phyloP scores from a whole-genome alignment of 2,113 vertebrate species.

The Tautogolabrus adspersus region DNA sequence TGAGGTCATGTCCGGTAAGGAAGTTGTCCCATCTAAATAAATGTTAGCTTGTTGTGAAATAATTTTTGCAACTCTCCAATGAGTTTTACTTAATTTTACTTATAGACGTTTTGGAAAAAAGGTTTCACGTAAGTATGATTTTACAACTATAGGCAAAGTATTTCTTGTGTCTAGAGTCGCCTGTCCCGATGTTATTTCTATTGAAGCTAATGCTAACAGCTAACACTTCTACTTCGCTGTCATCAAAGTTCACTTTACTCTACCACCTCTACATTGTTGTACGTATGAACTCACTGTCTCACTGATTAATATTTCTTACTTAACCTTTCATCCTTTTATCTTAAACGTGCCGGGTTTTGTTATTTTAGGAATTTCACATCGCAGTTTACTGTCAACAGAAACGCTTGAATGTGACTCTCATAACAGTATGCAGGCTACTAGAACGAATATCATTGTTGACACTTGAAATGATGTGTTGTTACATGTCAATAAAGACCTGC shows the following conservation, averaged over 20 bases:
- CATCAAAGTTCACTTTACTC: constrained; percentile 7
- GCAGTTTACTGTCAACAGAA: too few relatives aligned
- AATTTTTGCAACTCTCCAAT: constrained; percentile 34
- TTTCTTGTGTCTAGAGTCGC: fast-evolving
- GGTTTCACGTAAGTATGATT: constrained; percentile 33
- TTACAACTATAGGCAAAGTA: too few relatives aligned
- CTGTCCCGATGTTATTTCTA: neutral
- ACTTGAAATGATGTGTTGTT: too few relatives aligned
- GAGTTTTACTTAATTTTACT: constrained; percentile 1
- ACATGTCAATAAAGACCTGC: too few relatives aligned
- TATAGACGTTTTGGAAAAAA: neutral
- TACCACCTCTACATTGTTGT: neutral
- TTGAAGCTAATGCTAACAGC: constrained; percentile 48
- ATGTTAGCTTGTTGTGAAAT: constrained; percentile 27
- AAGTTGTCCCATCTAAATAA: constrained; percentile 72
- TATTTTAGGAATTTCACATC: too few relatives aligned
- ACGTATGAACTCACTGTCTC: neutral
- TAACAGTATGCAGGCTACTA: too few relatives aligned
- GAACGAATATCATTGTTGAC: too few relatives aligned
- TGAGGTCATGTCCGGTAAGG: constrained; percentile 59
- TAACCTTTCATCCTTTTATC: neutral
- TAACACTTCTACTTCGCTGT: constrained; percentile 44
- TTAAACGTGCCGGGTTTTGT: neutral
- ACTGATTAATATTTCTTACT: neutral
- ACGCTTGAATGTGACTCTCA: too few relatives aligned